Conservation (phyloP, 2,113 vertebrate species). For the Picathartes gymnocephalus region DNA sequence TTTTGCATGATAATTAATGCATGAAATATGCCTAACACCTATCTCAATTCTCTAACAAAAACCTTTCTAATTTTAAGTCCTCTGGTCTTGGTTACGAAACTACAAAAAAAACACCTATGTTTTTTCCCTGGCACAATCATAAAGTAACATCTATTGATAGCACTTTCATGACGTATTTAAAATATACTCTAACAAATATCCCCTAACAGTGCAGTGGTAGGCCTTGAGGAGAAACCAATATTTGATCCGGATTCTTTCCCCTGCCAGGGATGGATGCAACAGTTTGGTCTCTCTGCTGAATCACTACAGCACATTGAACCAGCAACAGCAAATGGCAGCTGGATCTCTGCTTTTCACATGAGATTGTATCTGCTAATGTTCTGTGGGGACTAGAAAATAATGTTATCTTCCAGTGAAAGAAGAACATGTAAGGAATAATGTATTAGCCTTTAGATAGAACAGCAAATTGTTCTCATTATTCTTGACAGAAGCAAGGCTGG, state of each 20-base stretch:
- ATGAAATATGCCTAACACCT: neutral
- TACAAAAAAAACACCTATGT: fast-evolving
- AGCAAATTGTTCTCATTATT: neutral
- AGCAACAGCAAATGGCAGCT: neutral
- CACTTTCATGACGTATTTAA: neutral
- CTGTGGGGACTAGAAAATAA: neutral
- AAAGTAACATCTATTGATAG: neutral
- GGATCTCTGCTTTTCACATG: neutral
- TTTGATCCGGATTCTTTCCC: neutral
- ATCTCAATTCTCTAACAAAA: neutral
- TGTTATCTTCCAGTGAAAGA: neutral
- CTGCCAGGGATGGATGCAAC: neutral
- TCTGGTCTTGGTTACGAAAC: neutral
- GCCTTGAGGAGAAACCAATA: neutral
- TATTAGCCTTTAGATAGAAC: neutral
- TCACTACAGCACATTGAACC: neutral
- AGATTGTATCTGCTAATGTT: neutral
- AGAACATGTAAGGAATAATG: neutral
- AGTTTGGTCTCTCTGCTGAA: neutral
- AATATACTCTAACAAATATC: neutral
- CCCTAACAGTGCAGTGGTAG: neutral
- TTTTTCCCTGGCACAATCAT: neutral
- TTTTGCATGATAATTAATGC: neutral
- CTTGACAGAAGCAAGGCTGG: neutral
- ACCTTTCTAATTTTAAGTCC: neutral